These are phyloP conservation scores for Drosophila vallismaia DNA, from an alignment of 2,888 invertebrate species.

Conservation along the genomic window DNA sequence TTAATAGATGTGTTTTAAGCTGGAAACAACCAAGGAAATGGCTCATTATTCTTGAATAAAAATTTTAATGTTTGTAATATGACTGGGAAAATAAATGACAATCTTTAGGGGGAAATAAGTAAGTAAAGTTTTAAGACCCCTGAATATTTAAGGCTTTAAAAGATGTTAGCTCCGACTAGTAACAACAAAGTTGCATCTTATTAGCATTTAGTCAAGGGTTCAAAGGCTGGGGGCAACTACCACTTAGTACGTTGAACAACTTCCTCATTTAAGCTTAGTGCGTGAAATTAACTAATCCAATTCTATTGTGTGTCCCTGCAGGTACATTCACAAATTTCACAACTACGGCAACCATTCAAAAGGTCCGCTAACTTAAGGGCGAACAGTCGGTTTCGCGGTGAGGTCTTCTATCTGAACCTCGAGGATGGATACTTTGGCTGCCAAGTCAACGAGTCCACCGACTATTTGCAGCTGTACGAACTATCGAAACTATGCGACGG, in stretches of 20 bases:
- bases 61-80: background rate
- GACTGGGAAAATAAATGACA: background rate
- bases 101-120: background rate
- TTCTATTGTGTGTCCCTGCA: conserved; percentile 47
- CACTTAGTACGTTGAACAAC: conserved; percentile 2
- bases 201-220: background rate
- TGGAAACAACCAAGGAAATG: background rate
- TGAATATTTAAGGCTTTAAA: background rate
- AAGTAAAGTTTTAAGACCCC: background rate
- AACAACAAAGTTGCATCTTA: conserved; percentile 1
- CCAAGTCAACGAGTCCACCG: conserved; percentile 98
- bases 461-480: conserved; percentile 97
- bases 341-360: conserved; percentile 87
- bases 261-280: conserved; percentile 13
- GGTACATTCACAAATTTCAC: conserved; percentile 86
- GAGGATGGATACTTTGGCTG: conserved; percentile 99
- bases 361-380: conserved; percentile 76
- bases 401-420: conserved; percentile 97
- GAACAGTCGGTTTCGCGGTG: conserved; percentile 89
- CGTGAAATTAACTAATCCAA: conserved; percentile 19
- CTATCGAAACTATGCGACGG: conserved; percentile 97
- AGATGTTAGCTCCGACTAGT: background rate
- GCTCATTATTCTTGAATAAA: background rate
- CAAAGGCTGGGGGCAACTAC: background rate
- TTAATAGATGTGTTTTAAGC: background rate